Evolutionary conservation across 37 sponge, comb jelly and placozoan genomes (phyloP).

Genomic region (Aplysina aerophoba): DNA sequence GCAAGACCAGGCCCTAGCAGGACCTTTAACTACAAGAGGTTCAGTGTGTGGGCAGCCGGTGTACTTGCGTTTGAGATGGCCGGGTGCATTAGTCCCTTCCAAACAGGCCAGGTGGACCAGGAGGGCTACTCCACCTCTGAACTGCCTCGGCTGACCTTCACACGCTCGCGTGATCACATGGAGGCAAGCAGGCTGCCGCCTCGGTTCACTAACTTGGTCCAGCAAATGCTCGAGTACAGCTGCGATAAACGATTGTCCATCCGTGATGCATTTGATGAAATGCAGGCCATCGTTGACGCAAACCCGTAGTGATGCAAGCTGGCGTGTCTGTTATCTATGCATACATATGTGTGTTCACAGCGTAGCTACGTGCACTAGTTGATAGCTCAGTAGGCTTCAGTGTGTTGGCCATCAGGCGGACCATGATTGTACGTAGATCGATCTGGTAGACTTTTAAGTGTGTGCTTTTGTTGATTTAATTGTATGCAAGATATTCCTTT

Average conservation of each 20-base stretch:
- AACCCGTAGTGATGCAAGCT: no score
- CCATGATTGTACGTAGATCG: no score
- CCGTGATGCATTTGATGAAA: neutral
- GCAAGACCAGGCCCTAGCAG: conserved; percentile 63
- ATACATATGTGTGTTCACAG: no score
- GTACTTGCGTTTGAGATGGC: conserved; percentile 80
- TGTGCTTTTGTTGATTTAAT: no score
- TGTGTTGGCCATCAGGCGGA: no score
- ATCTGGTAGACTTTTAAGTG: no score
- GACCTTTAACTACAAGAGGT: conserved; percentile 56
- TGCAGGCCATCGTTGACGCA: neutral
- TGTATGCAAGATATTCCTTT: no score
- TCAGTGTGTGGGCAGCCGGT: conserved; percentile 87
- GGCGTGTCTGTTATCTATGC: no score
- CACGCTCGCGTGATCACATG: neutral
- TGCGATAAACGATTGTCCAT: conserved; percentile 8
- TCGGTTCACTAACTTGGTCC: conserved; percentile 23
- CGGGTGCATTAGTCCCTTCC: conserved; percentile 33
- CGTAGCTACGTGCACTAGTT: no score
- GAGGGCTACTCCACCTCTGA: conserved; percentile 6
- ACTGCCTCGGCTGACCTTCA: conserved; percentile 24
- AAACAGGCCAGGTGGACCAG: conserved; percentile 10
- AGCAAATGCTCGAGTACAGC: conserved; percentile 15
- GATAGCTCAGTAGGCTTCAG: no score
- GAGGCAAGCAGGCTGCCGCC: conserved; percentile 20